Evolutionary conservation across 53 echinoderm and acorn worm genomes (phyloP).

Genomic region (Luidia sarsii): DNA sequence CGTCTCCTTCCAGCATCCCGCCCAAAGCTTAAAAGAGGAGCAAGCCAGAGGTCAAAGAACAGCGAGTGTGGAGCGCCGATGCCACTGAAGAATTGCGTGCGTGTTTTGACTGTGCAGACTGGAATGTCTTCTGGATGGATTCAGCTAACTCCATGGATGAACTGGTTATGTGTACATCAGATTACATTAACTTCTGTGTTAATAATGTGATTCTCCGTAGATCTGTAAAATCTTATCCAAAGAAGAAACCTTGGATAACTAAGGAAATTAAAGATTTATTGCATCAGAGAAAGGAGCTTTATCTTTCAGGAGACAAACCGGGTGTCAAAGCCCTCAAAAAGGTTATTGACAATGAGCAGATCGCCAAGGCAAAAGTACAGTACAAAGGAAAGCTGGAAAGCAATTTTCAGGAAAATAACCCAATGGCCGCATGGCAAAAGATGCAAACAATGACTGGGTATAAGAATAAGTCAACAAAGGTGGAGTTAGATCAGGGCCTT

Average conservation of each 20-base stretch:
- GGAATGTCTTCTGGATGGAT: conserved; percentile 32
- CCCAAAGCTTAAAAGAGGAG: conserved; percentile 35
- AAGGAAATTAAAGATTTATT: background rate
- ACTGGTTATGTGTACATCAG: background rate
- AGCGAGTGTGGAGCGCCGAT: background rate
- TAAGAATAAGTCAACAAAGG: background rate
- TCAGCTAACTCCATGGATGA: conserved; percentile 12
- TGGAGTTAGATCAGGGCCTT: background rate
- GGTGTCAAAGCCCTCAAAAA: conserved; percentile 27
- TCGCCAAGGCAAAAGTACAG: background rate
- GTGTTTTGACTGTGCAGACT: conserved; percentile 39
- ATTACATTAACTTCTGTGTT: conserved; percentile 57
- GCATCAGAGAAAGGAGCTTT: background rate
- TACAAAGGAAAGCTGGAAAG: conserved; percentile 21
- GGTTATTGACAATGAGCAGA: conserved; percentile 10
- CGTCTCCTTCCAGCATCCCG: conserved; percentile 49
- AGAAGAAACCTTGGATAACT: conserved; percentile 50
- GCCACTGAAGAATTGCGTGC: conserved; percentile 5
- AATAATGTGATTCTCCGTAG: background rate
- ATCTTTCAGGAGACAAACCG: background rate
- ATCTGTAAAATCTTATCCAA: conserved; percentile 19
- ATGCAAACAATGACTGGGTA: conserved; percentile 39
- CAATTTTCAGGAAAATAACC: conserved; percentile 20
- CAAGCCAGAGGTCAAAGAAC: background rate
- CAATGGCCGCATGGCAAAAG: conserved; percentile 19